A percentile compares a stretch with the other conserved stretches of the same genome.
Conservation (phyloP, 2,797 vertebrate genomes). For the Agapornis canus region DNA sequence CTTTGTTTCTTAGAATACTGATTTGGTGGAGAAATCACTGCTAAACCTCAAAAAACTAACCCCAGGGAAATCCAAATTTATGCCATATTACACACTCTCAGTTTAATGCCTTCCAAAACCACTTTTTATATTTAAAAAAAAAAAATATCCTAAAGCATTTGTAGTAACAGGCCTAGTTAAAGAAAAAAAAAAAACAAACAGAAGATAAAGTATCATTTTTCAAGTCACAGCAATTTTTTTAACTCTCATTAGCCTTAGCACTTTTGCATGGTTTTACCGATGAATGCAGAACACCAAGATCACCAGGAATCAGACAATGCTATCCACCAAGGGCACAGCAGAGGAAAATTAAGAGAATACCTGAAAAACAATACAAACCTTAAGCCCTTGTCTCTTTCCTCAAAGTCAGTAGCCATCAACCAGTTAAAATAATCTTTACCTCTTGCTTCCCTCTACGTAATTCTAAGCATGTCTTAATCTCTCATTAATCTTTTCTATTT, state of each 20-base stretch:
- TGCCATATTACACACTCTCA: rapidly evolving
- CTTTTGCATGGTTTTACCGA: neutral
- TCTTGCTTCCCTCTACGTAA: neutral
- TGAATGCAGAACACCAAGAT: neutral
- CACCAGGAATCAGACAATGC: neutral
- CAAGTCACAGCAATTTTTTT: neutral
- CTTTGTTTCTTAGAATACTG: rapidly evolving
- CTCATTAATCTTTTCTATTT: neutral
- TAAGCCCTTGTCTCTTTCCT: neutral
- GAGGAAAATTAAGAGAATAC: neutral
- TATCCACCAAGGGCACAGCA: neutral
- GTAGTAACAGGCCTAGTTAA: neutral
- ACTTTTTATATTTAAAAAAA: neutral
- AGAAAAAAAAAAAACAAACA: neutral
- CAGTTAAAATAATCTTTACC: neutral
- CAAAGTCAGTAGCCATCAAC: neutral
- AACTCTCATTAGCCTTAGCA: neutral
- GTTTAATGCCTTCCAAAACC: neutral
- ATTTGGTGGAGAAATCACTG: rapidly evolving
- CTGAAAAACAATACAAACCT: neutral
- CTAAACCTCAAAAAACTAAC: neutral
- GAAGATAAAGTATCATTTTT: neutral
- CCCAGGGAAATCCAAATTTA: neutral
- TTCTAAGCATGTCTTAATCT: neutral
- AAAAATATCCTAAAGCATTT: rapidly evolving